Percentiles rank a stretch among this genome's conserved stretches.
Evolutionary conservation across 2,113 vertebrate genomes (phyloP).

Genomic region (Proteles cristata): DNA sequence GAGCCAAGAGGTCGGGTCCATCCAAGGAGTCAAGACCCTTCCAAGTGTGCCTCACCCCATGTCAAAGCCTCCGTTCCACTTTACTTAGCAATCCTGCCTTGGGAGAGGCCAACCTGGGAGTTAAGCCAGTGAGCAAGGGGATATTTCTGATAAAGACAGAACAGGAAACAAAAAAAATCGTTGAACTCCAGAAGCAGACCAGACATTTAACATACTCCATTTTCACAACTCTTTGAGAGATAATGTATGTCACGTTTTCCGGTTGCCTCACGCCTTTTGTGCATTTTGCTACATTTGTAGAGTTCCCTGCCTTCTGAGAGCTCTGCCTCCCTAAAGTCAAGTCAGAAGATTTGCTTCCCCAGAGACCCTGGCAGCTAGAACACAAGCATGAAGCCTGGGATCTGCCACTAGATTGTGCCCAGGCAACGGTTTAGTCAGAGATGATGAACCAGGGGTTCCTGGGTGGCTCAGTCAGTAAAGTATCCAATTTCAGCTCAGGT

Average conservation of each 20-base stretch:
- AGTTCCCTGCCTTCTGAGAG: not conserved
- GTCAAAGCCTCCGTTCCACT: not conserved
- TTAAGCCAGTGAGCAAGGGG: not conserved
- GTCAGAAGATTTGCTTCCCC: slow-evolving; percentile 13
- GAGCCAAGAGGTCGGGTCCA: not conserved
- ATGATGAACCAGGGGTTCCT: not conserved
- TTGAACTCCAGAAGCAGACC: not conserved
- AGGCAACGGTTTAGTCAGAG: slow-evolving; percentile 13
- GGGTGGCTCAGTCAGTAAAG: too few relatives aligned
- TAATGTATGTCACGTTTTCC: not conserved
- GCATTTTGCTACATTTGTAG: not conserved
- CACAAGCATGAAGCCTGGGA: not conserved
- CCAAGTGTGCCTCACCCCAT: not conserved
- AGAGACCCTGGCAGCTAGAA: slow-evolving; percentile 4
- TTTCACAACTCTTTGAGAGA: slow-evolving; percentile 1
- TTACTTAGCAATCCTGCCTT: not conserved
- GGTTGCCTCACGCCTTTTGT: not conserved
- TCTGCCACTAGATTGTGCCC: not conserved
- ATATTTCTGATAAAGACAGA: not conserved
- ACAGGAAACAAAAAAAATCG: not conserved
- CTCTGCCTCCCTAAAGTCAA: not conserved
- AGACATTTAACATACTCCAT: not conserved
- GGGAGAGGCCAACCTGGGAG: not conserved
- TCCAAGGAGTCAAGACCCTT: not conserved
- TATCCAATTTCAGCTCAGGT: too few relatives aligned